phyloP scores from a whole-genome alignment of 2,888 invertebrate genomes.

The Eupsilia transversa region DNA sequence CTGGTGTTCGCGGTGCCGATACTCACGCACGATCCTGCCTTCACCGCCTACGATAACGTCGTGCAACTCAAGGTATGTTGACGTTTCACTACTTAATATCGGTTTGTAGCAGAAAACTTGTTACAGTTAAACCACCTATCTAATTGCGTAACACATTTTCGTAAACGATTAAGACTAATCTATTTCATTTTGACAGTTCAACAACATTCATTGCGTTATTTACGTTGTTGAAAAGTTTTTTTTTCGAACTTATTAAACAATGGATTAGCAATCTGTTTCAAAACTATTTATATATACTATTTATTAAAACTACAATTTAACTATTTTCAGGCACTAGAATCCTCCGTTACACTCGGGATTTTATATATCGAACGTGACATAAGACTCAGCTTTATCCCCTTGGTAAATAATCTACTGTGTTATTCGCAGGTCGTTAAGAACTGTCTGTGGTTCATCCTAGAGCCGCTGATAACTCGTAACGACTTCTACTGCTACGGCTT shows the following conservation, averaged over 20 bases:
- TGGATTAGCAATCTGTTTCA: too few relatives aligned
- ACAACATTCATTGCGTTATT: too few relatives aligned
- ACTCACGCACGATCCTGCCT: slow-evolving; percentile 97
- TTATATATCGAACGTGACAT: not conserved
- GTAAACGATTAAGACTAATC: too few relatives aligned
- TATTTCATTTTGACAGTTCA: too few relatives aligned
- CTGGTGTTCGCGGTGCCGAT: slow-evolving; percentile 99
- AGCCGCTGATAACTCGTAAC: slow-evolving; percentile 97
- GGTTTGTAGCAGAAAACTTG: not conserved
- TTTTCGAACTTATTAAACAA: too few relatives aligned
- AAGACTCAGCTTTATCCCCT: too few relatives aligned
- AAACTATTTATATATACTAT: too few relatives aligned
- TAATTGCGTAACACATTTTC: too few relatives aligned
- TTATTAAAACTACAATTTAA: too few relatives aligned
- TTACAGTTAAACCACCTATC: too few relatives aligned
- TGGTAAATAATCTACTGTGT: not conserved
- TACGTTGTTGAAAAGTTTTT: too few relatives aligned
- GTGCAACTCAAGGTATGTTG: slow-evolving; percentile 92
- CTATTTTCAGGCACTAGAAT: not conserved
- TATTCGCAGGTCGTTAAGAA: slow-evolving; percentile 92
- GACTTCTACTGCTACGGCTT: slow-evolving; percentile 98
- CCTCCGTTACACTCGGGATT: not conserved
- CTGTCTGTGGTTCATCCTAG: slow-evolving; percentile 98
- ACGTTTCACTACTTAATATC: not conserved
- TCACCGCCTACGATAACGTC: slow-evolving; percentile 94